Percentiles rank a stretch among this genome's conserved stretches.
Conservation (phyloP, 2,797 vertebrate genomes). For the Sardinella longiceps region DNA sequence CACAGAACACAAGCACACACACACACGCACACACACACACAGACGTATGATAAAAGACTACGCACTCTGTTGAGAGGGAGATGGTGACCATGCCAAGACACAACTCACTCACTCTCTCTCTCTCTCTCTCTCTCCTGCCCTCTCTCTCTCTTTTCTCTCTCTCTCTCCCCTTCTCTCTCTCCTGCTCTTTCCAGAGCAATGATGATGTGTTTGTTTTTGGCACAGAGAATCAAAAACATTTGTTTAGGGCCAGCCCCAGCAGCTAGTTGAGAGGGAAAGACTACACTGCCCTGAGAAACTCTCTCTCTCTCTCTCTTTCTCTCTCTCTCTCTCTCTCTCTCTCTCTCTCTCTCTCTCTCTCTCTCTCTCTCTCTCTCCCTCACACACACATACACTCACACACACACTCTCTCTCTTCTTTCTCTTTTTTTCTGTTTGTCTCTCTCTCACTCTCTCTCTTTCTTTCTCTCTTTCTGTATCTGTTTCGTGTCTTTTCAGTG, state of each 20-base stretch:
- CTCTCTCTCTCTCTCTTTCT: not conserved
- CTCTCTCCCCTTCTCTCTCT: not conserved
- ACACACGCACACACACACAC: constrained; percentile 11
- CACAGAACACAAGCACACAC: not conserved
- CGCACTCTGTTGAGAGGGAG: not conserved
- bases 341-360: not conserved
- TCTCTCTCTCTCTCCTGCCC: not conserved
- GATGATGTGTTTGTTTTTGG: constrained; percentile 57
- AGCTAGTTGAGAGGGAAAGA: not conserved
- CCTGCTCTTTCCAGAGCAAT: not conserved
- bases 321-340: not conserved
- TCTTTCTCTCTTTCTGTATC: not conserved
- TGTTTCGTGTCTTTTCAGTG: not conserved
- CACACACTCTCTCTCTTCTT: not conserved
- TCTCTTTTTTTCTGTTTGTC: not conserved
- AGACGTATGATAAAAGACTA: constrained; percentile 2
- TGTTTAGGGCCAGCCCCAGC: constrained; percentile 45
- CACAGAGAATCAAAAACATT: constrained; percentile 52
- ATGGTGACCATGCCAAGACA: not conserved
- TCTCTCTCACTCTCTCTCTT: not conserved
- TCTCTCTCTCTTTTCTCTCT: not conserved
- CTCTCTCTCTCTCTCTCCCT: not conserved
- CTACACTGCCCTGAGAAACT: constrained; percentile 1
- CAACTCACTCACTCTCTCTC: constrained; percentile 25
- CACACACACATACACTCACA: not conserved